A percentile compares a stretch with the other conserved stretches of the same genome.
Conservation (phyloP, 2,888 invertebrate species). For the Calameuta idolon region DNA sequence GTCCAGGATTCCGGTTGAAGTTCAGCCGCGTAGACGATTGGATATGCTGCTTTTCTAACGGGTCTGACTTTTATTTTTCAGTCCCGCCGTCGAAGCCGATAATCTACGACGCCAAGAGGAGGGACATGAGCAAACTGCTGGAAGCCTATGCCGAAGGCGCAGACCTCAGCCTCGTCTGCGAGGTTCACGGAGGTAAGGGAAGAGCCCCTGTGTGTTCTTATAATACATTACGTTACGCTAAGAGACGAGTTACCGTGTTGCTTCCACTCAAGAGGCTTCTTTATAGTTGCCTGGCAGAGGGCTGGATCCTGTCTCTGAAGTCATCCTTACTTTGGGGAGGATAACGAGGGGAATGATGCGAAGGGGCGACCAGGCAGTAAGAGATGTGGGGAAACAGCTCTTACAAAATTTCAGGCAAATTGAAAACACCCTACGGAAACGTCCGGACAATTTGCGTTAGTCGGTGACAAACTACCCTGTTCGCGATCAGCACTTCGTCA, state of each 20-base stretch:
- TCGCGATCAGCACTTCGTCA: neutral
- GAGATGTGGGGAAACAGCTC: constrained; percentile 3
- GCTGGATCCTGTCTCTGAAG: neutral
- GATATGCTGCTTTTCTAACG: too few relatives aligned
- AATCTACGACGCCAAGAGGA: constrained; percentile 85
- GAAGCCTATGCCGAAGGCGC: constrained; percentile 91
- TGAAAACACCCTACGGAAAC: neutral
- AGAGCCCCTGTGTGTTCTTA: neutral
- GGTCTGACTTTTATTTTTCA: constrained; percentile 67
- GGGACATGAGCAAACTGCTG: constrained; percentile 82
- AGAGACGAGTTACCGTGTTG: too few relatives aligned
- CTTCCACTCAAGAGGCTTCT: neutral
- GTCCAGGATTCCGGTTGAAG: too few relatives aligned
- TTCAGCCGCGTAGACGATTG: too few relatives aligned
- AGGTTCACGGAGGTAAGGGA: constrained; percentile 85
- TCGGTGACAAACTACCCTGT: neutral
- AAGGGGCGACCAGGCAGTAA: too few relatives aligned
- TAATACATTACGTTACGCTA: too few relatives aligned
- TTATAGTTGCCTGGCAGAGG: neutral
- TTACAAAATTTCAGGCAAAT: constrained; percentile 3
- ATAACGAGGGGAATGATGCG: too few relatives aligned
- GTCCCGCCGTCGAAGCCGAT: constrained; percentile 88
- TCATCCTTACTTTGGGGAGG: neutral
- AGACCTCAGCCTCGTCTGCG: constrained; percentile 85
- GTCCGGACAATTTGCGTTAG: constrained; percentile 3